Base-by-base conservation (phyloP, 2,888 invertebrate species). In the Thysanoteuthis rhombus region DNA sequence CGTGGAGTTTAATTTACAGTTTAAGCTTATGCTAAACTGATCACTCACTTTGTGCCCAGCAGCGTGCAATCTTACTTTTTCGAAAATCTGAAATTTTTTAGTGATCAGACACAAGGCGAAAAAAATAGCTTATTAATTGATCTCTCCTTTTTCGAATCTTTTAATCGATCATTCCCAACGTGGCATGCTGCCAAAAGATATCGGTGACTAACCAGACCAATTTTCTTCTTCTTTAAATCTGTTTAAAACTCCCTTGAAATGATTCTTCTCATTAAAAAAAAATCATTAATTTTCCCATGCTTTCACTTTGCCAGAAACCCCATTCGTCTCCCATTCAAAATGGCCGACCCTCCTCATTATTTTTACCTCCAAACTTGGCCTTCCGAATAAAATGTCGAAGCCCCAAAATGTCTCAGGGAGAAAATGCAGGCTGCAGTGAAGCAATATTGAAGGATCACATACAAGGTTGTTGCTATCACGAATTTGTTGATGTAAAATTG, bases 401-500 rank as follows among this genome's bases (percentile, higher is more conserved):
- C 28, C 58, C 58, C 28, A 28, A 58, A 58, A 58, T 58, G 58
- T 58, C 58, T 8, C 58, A 8, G 58, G 1, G 58, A 58, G 28
- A 28, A 58, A 28, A 58, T 25, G 2, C 6, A 58, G 58, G 28
- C 58, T 32, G 58, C 28, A 58, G 32, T 58, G 58, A 58, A 58
- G 58, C 28, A 8, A 28, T 28, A 58, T 58, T 58, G 25, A 16
- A 32, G 75, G 75, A 75, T 75, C 75, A 75, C 75, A 75, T n/a
- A 75, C 32, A 75, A 75, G 75, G 75, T 75, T 75, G 75, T 75
- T 75, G 75, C 75, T 75, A 75, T 75, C 75, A n/a, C 75, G 32
- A 75, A 75, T 75, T 75, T 75, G 75, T 75, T 75, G 75, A 75
- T 75, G 75, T 75, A n/a, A 75, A 75, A 75, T n/a, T 75, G 75